A percentile compares a stretch with the other conserved stretches of the same genome.
These are phyloP conservation scores for Accipiter cooperii DNA, from an alignment of 2,113 vertebrate genomes.

Conservation along the genomic window DNA sequence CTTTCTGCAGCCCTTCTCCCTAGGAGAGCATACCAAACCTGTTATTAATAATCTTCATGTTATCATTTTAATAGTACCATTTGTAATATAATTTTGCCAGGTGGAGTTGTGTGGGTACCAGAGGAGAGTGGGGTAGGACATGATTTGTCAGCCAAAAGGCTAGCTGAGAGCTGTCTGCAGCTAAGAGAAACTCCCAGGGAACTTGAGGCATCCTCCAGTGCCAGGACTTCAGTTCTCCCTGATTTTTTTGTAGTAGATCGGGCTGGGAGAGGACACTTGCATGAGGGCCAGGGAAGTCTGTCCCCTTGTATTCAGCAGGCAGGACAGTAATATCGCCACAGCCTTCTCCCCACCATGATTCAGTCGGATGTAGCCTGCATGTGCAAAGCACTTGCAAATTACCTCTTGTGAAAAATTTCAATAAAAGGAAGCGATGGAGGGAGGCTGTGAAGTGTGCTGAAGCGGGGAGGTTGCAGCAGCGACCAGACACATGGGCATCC, in stretches of 20 bases:
- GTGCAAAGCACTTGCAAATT: background rate
- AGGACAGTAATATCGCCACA: background rate
- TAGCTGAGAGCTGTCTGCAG: background rate
- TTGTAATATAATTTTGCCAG: background rate
- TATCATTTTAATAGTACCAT: background rate
- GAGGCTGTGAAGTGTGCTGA: fast-evolving
- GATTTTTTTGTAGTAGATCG: background rate
- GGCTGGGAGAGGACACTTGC: background rate
- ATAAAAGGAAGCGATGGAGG: background rate
- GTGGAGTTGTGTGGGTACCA: background rate
- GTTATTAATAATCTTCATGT: background rate
- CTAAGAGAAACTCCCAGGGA: background rate
- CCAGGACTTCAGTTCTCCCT: background rate
- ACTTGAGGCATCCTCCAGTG: background rate
- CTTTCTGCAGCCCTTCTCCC: background rate
- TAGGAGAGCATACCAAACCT: background rate
- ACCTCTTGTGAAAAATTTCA: background rate
- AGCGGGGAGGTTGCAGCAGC: background rate
- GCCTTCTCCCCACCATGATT: background rate
- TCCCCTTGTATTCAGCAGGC: background rate
- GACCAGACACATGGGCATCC: background rate
- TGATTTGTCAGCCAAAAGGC: background rate
- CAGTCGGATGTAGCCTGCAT: background rate
- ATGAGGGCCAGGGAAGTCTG: background rate
- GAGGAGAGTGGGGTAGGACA: background rate